Evolutionary conservation across 2,888 invertebrate species (phyloP), one percentile per base, ranked within the genome.

Genomic region (Nipponacmea schrenckii): DNA sequence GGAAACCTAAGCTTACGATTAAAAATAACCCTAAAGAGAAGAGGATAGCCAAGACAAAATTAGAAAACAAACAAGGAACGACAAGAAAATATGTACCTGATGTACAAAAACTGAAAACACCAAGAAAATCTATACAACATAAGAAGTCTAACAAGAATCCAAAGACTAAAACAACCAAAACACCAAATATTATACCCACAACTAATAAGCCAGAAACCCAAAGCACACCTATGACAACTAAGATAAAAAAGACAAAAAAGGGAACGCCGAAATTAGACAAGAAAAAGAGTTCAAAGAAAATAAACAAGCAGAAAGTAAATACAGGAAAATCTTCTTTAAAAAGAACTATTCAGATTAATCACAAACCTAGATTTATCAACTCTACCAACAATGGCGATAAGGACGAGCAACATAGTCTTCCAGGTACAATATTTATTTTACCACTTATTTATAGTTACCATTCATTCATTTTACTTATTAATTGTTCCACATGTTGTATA

Each of bases 131-230:
- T 17, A 68, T 24, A 68, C n/a, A 68, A 62, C 26, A 27, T n/a
- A 39, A 68, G 39, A 39, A 39, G 39, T 39, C 68, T 62, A 56
- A 56, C 31, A 68, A 68, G 39, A 31, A n/a, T 44, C 68, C 15
- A 46, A 24, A n/a, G 14, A 24, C 44, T 17, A 20, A 44, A 15
- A 4, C 27, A 39, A 31, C 4, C 2, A 15, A 39, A 27, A 14
- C 1, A 39, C 65, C 24, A 2, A 17, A 14, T 4, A n/a, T 65
- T 5, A 65, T 24, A 65, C 44, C 4, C 5, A 24, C 24, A 15
- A 44, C 31, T 10, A n/a, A 56, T 24, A 56, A 56, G 8, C n/a
- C 7, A 67, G 8, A 39, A 39, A 2, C 39, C 10, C 39, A 39
- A 39, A 39, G 39, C 39, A 39, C 1, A 5, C 10, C 39, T 39